phyloP scores from a whole-genome alignment of 2,113 vertebrate species.

The Aix galericulata region DNA sequence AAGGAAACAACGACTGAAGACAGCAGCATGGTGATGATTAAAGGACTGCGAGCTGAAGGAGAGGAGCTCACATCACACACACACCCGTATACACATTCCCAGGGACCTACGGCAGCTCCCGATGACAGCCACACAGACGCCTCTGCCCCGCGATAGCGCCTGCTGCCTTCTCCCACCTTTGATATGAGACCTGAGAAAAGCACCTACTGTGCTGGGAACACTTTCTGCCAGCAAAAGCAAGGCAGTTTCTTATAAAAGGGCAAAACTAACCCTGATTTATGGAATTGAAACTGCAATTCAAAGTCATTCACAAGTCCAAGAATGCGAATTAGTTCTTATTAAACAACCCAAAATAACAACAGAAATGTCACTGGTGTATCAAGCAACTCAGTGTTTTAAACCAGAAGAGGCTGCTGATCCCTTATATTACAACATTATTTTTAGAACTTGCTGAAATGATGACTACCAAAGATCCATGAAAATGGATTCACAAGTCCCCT shows the following conservation, averaged over 20 bases:
- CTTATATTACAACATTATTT: background rate
- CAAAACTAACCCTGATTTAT: conserved; percentile 3
- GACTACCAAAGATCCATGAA: background rate
- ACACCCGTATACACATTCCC: background rate
- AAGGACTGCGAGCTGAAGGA: background rate
- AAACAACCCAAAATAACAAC: background rate
- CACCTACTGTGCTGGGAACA: background rate
- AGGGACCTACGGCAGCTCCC: background rate
- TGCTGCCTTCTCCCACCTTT: background rate
- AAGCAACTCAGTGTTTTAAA: background rate
- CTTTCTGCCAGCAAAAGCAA: background rate
- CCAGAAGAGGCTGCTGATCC: background rate
- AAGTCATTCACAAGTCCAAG: background rate
- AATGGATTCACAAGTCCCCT: background rate
- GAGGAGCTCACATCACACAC: background rate
- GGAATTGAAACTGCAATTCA: background rate
- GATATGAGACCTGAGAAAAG: background rate
- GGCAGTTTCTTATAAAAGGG: background rate
- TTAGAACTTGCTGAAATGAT: background rate
- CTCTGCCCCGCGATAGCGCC: background rate
- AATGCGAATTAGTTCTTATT: background rate
- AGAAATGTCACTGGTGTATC: background rate
- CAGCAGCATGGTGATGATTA: background rate
- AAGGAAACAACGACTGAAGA: background rate
- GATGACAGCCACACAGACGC: rapidly evolving